Evolutionary conservation across 2,888 invertebrate species (phyloP).

Genomic region (Hydrotaea cyrtoneurina): DNA sequence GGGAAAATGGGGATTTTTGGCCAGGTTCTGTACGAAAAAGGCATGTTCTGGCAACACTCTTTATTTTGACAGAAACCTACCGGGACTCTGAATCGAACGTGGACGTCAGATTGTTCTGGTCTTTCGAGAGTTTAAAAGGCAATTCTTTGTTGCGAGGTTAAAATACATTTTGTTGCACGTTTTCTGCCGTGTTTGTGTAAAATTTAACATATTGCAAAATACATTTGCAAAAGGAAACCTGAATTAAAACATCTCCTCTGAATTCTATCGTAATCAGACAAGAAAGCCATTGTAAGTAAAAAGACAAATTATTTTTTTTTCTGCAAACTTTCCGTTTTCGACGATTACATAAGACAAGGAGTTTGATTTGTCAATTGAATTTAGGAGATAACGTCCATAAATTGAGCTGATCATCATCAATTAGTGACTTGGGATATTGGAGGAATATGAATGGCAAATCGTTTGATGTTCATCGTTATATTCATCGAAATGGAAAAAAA

Average conservation of each 20-base stretch:
- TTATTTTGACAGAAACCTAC: too few species aligned
- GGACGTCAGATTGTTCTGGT: constrained; percentile 66
- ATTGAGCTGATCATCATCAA: constrained; percentile 29
- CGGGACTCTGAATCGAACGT: too few species aligned
- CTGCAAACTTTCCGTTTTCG: constrained; percentile 4
- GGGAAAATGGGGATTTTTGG: too few species aligned
- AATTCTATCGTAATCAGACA: constrained; percentile 16
- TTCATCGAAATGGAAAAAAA: too few species aligned
- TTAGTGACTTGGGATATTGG: background rate
- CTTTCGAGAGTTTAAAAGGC: constrained; percentile 54
- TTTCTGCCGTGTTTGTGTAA: constrained; percentile 49
- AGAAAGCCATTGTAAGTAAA: constrained; percentile 59
- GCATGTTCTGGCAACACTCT: too few species aligned
- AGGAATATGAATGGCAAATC: too few species aligned
- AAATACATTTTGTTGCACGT: constrained; percentile 55
- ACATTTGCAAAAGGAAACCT: constrained; percentile 32
- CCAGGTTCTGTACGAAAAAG: too few species aligned
- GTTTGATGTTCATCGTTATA: too few species aligned
- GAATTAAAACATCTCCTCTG: constrained; percentile 31
- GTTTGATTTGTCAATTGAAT: background rate
- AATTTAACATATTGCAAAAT: constrained; percentile 23
- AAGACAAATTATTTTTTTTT: background rate
- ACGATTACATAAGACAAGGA: constrained; percentile 61
- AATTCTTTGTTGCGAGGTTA: constrained; percentile 59
- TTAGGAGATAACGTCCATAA: constrained; percentile 43